Evolutionary conservation across 2,888 invertebrate species (phyloP), one percentile per base, ranked within the genome.

Genomic region (Halocaridina rubra): DNA sequence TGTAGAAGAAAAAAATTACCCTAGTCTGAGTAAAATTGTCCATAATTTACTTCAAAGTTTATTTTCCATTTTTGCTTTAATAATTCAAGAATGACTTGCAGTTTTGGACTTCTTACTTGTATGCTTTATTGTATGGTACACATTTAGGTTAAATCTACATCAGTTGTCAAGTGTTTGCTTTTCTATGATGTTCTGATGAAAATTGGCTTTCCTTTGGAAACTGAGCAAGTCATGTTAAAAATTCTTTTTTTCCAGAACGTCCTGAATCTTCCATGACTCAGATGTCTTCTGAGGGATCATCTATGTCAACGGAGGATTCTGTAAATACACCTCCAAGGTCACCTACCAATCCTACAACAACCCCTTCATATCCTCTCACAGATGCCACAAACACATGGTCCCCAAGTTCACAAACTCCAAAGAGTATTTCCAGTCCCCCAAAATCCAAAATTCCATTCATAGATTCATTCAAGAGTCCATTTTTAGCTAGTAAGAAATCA

Each of bases 191-290:
- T n/a, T n/a, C n/a, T n/a, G n/a, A n/a, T n/a, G n/a, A n/a, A n/a
- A n/a, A n/a, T n/a, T n/a, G n/a, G n/a, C n/a, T n/a, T n/a, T n/a
- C n/a, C n/a, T n/a, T n/a, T n/a, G n/a, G n/a, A n/a, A n/a, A n/a
- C n/a, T n/a, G n/a, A n/a, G n/a, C n/a, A n/a, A n/a, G n/a, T n/a
- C n/a, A n/a, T n/a, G n/a, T n/a, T n/a, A n/a, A n/a, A n/a, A n/a
- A n/a, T n/a, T n/a, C n/a, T 77, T 29, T 67, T 7, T 61, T 85
- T 75, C 24, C 86, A 90, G 90, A 90, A 78, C 89, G 90, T 39
- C 90, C 90, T 7, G 90, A 90, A 75, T 90, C 90, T 5, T 88
- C 90, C 71, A 89, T 90, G 71, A 90, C 90, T 1, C 88, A 88
- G 27, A 85, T 85, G 71, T 88, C 88, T 1, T 87, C 87, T 2